A percentile compares a stretch with the other conserved stretches of the same genome.
These are phyloP conservation scores for Urocolius indicus DNA, from an alignment of 2,113 vertebrate species.

Conservation along the genomic window DNA sequence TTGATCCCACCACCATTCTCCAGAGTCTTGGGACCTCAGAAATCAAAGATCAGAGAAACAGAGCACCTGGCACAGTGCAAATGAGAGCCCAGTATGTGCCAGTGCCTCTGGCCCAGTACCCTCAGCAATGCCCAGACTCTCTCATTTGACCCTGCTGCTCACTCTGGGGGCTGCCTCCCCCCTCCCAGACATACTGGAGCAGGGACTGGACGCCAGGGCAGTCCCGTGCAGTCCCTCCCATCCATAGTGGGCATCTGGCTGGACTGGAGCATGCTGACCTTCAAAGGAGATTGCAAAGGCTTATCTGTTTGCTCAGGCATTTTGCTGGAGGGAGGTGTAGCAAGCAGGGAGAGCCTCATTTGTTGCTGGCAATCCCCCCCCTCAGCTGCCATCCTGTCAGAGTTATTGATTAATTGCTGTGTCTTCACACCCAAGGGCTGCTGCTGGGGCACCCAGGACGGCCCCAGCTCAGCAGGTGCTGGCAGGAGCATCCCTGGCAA, in stretches of 20 bases:
- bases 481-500: background rate
- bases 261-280: slow-evolving; percentile 42
- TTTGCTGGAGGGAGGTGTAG: slow-evolving; percentile 30
- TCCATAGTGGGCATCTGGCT: background rate
- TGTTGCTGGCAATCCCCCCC: background rate
- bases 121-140: background rate
- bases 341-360: background rate
- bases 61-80: background rate
- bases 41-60: background rate
- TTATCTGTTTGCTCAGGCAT: slow-evolving; percentile 63
- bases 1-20: background rate
- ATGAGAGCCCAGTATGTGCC: accelerated
- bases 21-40: background rate
- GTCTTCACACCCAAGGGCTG: background rate
- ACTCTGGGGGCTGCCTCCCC: background rate
- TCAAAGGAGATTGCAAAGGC: slow-evolving; percentile 49
- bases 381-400: background rate
- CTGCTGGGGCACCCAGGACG: background rate
- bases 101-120: background rate
- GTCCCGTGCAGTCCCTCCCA: background rate
- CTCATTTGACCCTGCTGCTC: background rate
- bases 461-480: background rate
- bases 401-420: slow-evolving; percentile 46
- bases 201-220: accelerated
- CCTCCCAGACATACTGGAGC: background rate